These are phyloP conservation scores for Diacarnus erythraeanus DNA, from an alignment of 37 sponge, comb jelly and placozoan species.

Conservation along the genomic window DNA sequence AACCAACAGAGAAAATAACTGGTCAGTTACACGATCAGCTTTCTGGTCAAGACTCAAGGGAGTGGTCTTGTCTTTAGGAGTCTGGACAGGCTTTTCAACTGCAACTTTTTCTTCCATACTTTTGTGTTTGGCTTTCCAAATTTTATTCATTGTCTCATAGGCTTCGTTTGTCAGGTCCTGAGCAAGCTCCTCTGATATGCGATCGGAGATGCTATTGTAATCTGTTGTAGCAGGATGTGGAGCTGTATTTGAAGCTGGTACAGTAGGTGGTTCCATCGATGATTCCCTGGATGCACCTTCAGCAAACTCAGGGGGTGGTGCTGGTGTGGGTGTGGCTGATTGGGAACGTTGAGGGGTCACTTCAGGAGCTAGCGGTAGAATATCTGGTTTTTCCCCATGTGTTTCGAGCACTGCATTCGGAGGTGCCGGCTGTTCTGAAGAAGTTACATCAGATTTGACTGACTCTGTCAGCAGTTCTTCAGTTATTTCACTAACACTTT, in stretches of 20 bases:
- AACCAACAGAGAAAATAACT: conserved; percentile 36
- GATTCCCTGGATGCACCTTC: conserved; percentile 20
- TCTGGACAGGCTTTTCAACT: neutral
- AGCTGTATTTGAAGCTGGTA: neutral
- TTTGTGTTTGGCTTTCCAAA: conserved; percentile 14
- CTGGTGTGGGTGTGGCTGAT: conserved; percentile 26
- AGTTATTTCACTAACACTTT: neutral
- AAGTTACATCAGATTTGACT: no score
- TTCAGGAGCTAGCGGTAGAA: conserved; percentile 1
- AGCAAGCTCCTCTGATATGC: conserved; percentile 20
- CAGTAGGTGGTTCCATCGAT: conserved; percentile 10
- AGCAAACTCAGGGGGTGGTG: conserved; percentile 37
- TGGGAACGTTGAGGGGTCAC: neutral
- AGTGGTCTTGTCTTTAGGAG: conserved; percentile 7
- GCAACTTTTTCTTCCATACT: neutral
- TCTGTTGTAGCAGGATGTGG: neutral
- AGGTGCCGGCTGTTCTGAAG: conserved; percentile 14
- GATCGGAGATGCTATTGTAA: neutral
- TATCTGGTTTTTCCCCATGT: neutral
- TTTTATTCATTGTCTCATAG: conserved; percentile 34
- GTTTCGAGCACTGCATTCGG: neutral
- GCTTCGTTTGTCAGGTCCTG: conserved; percentile 64
- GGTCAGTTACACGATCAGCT: conserved; percentile 57
- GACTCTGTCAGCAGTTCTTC: neutral
- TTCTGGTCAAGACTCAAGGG: conserved; percentile 27